phyloP scores from a whole-genome alignment of 2,797 vertebrate species.

The Paramormyrops hopkinsi region DNA sequence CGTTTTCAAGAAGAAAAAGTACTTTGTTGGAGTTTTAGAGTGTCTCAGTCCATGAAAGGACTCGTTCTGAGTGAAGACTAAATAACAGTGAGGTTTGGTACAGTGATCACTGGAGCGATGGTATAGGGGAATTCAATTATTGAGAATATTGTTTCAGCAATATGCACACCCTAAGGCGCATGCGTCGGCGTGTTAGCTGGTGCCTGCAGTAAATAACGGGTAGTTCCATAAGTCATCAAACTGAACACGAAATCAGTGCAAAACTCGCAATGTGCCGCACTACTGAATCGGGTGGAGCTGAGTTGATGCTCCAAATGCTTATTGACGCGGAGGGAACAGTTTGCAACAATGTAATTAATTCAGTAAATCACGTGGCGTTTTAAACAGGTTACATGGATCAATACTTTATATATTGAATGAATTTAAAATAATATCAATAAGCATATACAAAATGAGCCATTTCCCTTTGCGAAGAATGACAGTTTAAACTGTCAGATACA shows the following conservation, averaged over 20 bases:
- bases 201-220: background rate
- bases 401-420: background rate
- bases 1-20: background rate
- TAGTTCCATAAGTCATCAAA: background rate
- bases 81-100: background rate
- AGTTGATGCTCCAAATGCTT: background rate
- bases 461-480: background rate
- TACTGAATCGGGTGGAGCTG: background rate
- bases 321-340: background rate
- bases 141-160: background rate
- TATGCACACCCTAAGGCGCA: background rate
- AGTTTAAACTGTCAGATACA: background rate
- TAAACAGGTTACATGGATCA: background rate
- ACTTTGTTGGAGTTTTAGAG: background rate
- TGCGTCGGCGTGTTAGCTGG: background rate
- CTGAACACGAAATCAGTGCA: background rate
- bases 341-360: background rate
- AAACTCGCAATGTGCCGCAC: background rate
- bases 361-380: background rate
- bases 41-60: background rate
- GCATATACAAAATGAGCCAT: background rate
- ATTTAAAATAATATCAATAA: background rate
- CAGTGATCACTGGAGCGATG: background rate
- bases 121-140: background rate
- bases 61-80: background rate